Evolutionary conservation across 2,888 invertebrate species (phyloP).

Genomic region (Mamestra brassicae): DNA sequence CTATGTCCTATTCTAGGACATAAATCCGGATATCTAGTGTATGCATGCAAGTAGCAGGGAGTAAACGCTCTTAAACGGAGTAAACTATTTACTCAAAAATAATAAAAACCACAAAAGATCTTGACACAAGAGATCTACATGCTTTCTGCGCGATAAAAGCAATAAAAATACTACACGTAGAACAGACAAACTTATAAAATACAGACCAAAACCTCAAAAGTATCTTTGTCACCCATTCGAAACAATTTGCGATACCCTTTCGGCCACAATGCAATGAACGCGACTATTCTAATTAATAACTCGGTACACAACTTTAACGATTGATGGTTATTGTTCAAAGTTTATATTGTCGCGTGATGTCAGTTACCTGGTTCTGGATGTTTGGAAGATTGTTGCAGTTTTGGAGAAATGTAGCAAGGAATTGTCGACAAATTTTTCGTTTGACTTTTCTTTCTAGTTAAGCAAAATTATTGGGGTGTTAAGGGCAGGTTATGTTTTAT

Average conservation of each 20-base stretch:
- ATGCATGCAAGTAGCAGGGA: no score
- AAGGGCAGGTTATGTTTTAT: not conserved
- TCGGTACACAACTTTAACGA: slow-evolving; percentile 53
- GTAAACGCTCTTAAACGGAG: no score
- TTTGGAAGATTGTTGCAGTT: slow-evolving; percentile 24
- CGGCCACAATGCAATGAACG: slow-evolving; percentile 33
- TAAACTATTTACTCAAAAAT: no score
- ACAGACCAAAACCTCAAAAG: not conserved
- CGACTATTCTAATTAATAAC: slow-evolving; percentile 63
- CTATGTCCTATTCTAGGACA: no score
- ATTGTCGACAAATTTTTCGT: not conserved
- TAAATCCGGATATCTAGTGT: no score
- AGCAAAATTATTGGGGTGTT: not conserved
- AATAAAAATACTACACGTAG: not conserved
- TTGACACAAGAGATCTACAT: no score
- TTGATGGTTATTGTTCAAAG: slow-evolving; percentile 63
- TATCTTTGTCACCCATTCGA: not conserved
- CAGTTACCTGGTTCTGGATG: slow-evolving; percentile 29
- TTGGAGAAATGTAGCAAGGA: not conserved
- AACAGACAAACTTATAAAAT: not conserved
- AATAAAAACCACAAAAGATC: no score
- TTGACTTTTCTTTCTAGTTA: not conserved
- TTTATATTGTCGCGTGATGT: slow-evolving; percentile 58
- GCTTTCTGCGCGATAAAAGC: no score
- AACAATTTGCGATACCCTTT: slow-evolving; percentile 10